Evolutionary conservation across 2,888 invertebrate species (phyloP).

Genomic region (Zonitis immaculata): DNA sequence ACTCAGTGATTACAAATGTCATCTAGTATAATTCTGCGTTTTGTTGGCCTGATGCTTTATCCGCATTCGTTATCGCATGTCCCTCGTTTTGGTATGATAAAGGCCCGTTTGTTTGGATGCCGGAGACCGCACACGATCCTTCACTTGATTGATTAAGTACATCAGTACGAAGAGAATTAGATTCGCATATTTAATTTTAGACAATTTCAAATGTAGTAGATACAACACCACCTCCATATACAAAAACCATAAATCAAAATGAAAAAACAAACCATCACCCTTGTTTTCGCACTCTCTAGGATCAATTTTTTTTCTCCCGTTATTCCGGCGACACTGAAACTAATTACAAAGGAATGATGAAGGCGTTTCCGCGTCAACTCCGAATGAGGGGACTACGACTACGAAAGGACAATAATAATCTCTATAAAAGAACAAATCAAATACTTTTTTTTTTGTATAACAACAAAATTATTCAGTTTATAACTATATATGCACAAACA

Average conservation of each 20-base stretch:
- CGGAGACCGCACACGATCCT: slow-evolving; percentile 18
- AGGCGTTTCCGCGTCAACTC: slow-evolving; percentile 36
- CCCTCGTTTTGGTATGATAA: slow-evolving; percentile 16
- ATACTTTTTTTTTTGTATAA: too few species aligned
- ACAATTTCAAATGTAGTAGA: slow-evolving; percentile 32
- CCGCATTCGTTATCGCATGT: slow-evolving; percentile 20
- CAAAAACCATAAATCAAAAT: slow-evolving; percentile 45
- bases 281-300: slow-evolving; percentile 43
- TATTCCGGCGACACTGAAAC: slow-evolving; percentile 41
- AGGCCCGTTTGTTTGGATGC: slow-evolving; percentile 13
- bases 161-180: slow-evolving; percentile 46
- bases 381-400: slow-evolving; percentile 6
- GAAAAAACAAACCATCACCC: slow-evolving; percentile 42
- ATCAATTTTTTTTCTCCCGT: slow-evolving; percentile 37
- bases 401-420: slow-evolving; percentile 5
- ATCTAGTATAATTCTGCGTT: slow-evolving; percentile 40
- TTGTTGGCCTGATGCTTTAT: slow-evolving; percentile 24
- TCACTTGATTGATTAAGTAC: slow-evolving; percentile 48
- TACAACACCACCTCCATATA: slow-evolving; percentile 40
- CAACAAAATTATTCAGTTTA: too few species aligned
- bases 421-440: slow-evolving; percentile 8
- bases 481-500: too few species aligned
- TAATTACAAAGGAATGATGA: slow-evolving; percentile 48
- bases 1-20: slow-evolving; percentile 45
- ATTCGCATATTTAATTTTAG: slow-evolving; percentile 49